phyloP scores from a whole-genome alignment of 2,888 invertebrate genomes.

The Nemurella pictetii region DNA sequence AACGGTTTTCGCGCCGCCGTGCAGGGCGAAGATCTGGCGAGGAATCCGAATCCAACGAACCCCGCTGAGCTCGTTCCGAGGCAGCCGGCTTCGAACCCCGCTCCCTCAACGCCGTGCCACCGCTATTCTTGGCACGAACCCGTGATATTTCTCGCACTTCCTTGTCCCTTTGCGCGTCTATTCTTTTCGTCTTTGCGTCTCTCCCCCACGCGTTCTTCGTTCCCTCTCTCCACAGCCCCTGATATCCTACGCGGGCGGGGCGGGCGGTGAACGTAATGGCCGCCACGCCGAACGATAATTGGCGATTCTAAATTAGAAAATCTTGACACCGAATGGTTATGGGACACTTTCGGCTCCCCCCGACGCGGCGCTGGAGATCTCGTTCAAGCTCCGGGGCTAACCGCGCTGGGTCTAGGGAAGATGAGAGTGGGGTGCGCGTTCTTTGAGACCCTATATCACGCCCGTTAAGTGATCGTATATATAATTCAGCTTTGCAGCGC shows the following conservation, averaged over 20 bases:
- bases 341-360: conserved; percentile 13
- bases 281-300: conserved; percentile 40
- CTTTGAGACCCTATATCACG: not conserved
- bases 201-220: conserved; percentile 46
- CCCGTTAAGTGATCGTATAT: not conserved
- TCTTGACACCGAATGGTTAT: conserved; percentile 38
- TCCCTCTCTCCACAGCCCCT: conserved; percentile 44
- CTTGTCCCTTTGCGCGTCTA: conserved; percentile 31
- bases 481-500: not conserved
- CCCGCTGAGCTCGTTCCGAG: not conserved
- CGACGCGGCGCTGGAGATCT: no score
- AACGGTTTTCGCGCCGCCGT: conserved; percentile 13
- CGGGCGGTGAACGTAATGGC: conserved; percentile 40
- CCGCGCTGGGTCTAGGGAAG: not conserved
- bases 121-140: conserved; percentile 39
- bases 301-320: conserved; percentile 41
- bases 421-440: not conserved
- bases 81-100: not conserved
- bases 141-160: conserved; percentile 36
- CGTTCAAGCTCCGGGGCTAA: not conserved
- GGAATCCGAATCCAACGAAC: not conserved
- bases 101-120: not conserved
- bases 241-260: not conserved
- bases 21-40: no score
- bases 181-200: conserved; percentile 33